Evolutionary conservation across 92 coral and sea anemone species (phyloP).

Genomic region (Paragorgia papillata): DNA sequence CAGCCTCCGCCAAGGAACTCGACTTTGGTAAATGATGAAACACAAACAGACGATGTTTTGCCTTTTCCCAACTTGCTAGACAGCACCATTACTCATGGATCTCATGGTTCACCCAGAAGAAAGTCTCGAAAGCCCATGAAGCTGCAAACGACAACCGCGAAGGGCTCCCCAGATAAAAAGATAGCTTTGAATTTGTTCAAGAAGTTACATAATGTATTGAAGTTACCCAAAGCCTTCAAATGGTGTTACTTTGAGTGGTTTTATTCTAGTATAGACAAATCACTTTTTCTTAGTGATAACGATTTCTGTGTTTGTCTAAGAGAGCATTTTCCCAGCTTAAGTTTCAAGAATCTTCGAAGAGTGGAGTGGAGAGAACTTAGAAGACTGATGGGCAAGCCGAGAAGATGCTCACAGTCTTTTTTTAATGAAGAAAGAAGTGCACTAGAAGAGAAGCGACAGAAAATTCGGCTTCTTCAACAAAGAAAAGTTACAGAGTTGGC

Average conservation of each 20-base stretch:
- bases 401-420: constrained; percentile 94
- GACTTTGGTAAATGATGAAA: constrained; percentile 19
- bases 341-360: constrained; percentile 72
- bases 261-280: constrained; percentile 92
- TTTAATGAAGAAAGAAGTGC: constrained; percentile 92
- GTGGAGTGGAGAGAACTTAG: constrained; percentile 98
- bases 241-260: constrained; percentile 99
- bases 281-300: constrained; percentile 89
- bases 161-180: constrained; percentile 31
- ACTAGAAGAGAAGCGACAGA: constrained; percentile 84
- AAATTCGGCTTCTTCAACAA: constrained; percentile 90
- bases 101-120: constrained; percentile 36
- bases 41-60: constrained; percentile 29
- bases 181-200: constrained; percentile 51
- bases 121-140: constrained; percentile 39
- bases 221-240: constrained; percentile 93
- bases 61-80: constrained; percentile 3
- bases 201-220: constrained; percentile 83
- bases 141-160: constrained; percentile 2
- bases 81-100: constrained; percentile 8
- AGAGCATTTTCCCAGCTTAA: constrained; percentile 91
- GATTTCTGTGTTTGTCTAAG: constrained; percentile 88
- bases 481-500: constrained; percentile 90
- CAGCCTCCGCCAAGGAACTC: constrained; percentile 31
- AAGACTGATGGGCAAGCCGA: constrained; percentile 94